Percentiles rank a stretch among this genome's conserved stretches.
Conservation (phyloP, 2,797 vertebrate species). For the Enteromius anoplus region DNA sequence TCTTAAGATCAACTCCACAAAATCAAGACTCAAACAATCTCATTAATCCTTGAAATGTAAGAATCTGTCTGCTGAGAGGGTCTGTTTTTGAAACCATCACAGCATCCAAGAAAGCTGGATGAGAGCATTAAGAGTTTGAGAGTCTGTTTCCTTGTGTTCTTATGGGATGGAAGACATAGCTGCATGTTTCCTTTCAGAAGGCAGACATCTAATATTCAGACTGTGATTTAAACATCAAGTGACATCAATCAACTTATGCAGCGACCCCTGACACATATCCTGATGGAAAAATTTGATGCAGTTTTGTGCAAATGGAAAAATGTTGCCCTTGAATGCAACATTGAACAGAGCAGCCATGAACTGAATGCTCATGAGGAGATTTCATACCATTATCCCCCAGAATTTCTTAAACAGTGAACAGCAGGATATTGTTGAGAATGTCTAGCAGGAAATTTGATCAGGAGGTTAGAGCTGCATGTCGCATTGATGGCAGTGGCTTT, state of each 20-base stretch:
- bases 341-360: neutral
- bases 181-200: neutral
- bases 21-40: neutral
- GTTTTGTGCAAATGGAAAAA: constrained; percentile 20
- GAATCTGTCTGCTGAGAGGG: constrained; percentile 19
- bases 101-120: constrained; percentile 9
- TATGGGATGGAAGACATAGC: neutral
- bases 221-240: constrained; percentile 14
- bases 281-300: constrained; percentile 16
- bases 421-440: constrained; percentile 2
- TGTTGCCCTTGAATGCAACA: constrained; percentile 11
- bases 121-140: neutral
- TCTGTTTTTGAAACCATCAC: constrained; percentile 30
- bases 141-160: neutral
- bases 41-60: constrained; percentile 24
- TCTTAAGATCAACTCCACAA: neutral
- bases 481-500: constrained; percentile 13
- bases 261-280: constrained; percentile 7
- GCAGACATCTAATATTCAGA: constrained; percentile 7
- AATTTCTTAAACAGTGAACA: neutral
- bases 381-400: neutral
- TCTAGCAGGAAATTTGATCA: constrained; percentile 14
- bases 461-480: neutral
- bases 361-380: constrained; percentile 28
- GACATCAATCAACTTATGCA: constrained; percentile 22